Evolutionary conservation across 2,797 vertebrate species (phyloP), one percentile per base, ranked within the genome.

Genomic region (Clarias pachynema): DNA sequence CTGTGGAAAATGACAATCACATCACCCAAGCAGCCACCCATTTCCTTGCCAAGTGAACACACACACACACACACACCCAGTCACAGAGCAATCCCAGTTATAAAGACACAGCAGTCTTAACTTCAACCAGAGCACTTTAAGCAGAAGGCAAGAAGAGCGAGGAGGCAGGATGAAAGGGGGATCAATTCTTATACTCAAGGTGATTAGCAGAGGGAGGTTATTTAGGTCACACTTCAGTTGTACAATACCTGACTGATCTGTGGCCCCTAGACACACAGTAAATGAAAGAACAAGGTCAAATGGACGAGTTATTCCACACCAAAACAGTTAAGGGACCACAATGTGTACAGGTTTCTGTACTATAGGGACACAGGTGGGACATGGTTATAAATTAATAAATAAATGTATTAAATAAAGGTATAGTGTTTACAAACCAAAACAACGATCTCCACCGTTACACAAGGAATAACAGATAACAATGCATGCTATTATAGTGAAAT

Each of bases 241-340:
- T 96, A 96, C 95, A 95, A 93, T 96, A 97, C 95, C 96, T 98
- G 95, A 95, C 93, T 92, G 96, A 94, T 97, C 93, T 97, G 95
- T 96, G 95, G 95, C 94, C 96, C 96, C 96, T 97, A 96, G 95
- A 96, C 95, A 94, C 89, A 95, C 92, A 93, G 94, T 93, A 94
- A 92, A 94, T 92, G 92, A 92, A 93, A 94, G 96, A 96, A 97
- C 95, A 96, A 92, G 96, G 91, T 91, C 87, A 94, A 89, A 93
- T 86, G 84, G 74, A 86, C 37, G 59, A 15, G 82, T 89, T 87
- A 86, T 79, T 83, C 91, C 88, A 94, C 80, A 93, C 92, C 37
- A 63, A 90, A 95, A 94, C 87, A 94, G 62, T 88, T 81, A 84
- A 82, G 62, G 59, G 65, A 75, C 31, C 40, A 77, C 73, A 79